Evolutionary conservation across 2,113 vertebrate species (phyloP).

Genomic region (Tympanuchus pallidicinctus): DNA sequence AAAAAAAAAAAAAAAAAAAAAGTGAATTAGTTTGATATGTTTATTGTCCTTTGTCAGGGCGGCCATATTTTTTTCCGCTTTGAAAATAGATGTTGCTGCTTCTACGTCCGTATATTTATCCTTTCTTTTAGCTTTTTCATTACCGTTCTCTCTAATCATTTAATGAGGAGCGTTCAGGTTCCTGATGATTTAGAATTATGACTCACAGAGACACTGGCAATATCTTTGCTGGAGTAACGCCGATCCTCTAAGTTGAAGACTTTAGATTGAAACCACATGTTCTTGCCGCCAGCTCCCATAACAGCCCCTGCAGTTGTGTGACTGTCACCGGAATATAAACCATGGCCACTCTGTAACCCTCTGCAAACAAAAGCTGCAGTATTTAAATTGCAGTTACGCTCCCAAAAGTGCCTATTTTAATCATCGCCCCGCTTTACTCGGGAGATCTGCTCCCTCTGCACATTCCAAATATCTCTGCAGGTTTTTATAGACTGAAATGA

Average conservation of each 20-base stretch:
- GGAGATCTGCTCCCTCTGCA: conserved; percentile 69
- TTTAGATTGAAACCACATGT: conserved; percentile 70
- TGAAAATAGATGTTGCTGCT: conserved; percentile 61
- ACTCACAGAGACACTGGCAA: conserved; percentile 46
- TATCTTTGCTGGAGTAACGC: conserved; percentile 45
- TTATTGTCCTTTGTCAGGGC: conserved; percentile 68
- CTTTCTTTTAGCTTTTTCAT: conserved; percentile 52
- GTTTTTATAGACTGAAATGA: conserved; percentile 73
- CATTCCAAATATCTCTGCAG: conserved; percentile 73
- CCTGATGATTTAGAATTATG: conserved; percentile 55
- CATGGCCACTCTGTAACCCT: neutral
- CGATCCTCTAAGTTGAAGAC: conserved; percentile 54
- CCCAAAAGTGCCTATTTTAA: conserved; percentile 68
- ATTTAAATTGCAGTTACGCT: conserved; percentile 54
- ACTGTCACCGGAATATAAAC: conserved; percentile 69
- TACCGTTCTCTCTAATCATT: conserved; percentile 59
- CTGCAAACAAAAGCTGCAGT: conserved; percentile 62
- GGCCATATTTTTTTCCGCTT: conserved; percentile 50
- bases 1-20: neutral
- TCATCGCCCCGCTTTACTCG: conserved; percentile 43
- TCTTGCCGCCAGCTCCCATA: conserved; percentile 41
- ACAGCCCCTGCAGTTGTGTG: conserved; percentile 44
- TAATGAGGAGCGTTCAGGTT: conserved; percentile 62
- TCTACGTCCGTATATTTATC: conserved; percentile 33
- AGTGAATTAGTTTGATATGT: conserved; percentile 61